Evolutionary conservation across 2,113 vertebrate species (phyloP), one percentile per base, ranked within the genome.

Genomic region (Scytalopus superciliaris): DNA sequence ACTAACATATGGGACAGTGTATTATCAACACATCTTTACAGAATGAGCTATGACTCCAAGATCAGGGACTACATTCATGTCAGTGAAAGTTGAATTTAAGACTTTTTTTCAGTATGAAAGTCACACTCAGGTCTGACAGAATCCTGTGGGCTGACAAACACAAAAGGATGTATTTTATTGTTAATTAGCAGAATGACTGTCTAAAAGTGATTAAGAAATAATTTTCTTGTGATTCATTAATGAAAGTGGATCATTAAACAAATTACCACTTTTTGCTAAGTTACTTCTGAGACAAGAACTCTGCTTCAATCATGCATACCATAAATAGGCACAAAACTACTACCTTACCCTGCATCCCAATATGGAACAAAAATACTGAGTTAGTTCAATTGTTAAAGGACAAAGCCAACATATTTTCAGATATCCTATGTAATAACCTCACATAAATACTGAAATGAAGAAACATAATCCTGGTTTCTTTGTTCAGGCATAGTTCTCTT

Each of bases 281-380:
- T 49, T 67, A 68, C 40, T 55, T 93, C 66, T 64, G 31, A 66
- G 31, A 68, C 9, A 72, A 87, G 30, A 91, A 47, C 3, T 78
- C 56, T 63, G 4, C 10, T 84, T 75, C 12, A 87, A 24, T 52
- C 25, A 40, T 21, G 3, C 15, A 12, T 53, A 35, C 6, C 30
- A 37, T 62, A 66, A 83, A 37, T 10, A 66, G 24, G 9, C 21
- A 76, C 8, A 82, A 14, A 93, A 77, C 21, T 56, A 31, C 3
- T n/a, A 69, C 4, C 21, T 84, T 82, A 56, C 13, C 4, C 12
- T 70, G n/a, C 14, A 35, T 25, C 10, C 6, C 12, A 47, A 16
- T 42, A 40, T 0, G 5, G 39, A 56, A 85, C 33, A 66, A 42
- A 57, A 17, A 9, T 0, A 59, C 1, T 42, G 3, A 76, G 17